These are phyloP conservation scores for Myiozetetes cayanensis DNA, from an alignment of 2,113 vertebrate genomes.

Conservation along the genomic window DNA sequence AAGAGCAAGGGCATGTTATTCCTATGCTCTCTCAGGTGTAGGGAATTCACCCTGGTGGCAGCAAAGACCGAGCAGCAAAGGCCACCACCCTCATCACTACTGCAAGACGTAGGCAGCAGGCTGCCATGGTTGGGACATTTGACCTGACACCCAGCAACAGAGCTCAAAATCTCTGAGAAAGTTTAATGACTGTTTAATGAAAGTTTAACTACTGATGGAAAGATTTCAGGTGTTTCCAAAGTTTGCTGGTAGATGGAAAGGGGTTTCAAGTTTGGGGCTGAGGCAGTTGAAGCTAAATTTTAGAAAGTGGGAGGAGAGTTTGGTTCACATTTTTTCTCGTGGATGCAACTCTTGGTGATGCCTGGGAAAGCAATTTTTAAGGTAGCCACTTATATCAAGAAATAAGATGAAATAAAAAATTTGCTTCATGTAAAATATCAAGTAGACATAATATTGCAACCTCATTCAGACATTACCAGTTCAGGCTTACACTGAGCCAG, in stretches of 20 bases:
- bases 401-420: neutral
- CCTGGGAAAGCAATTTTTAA: neutral
- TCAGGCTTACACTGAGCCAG: neutral
- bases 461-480: neutral
- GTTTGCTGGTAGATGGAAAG: neutral
- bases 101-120: accelerated
- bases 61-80: neutral
- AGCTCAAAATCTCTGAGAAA: neutral
- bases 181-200: neutral
- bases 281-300: neutral
- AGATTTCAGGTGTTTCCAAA: neutral
- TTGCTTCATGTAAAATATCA: neutral
- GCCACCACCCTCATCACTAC: too few relatives aligned
- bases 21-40: accelerated
- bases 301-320: neutral
- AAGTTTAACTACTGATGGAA: accelerated
- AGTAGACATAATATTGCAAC: neutral
- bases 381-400: neutral
- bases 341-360: neutral
- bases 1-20: neutral
- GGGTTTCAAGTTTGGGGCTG: neutral
- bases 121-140: accelerated
- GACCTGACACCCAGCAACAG: neutral
- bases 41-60: neutral
- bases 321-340: neutral